Base-by-base conservation (phyloP, 2,797 vertebrate genomes). In the Phataginus tricuspis region DNA sequence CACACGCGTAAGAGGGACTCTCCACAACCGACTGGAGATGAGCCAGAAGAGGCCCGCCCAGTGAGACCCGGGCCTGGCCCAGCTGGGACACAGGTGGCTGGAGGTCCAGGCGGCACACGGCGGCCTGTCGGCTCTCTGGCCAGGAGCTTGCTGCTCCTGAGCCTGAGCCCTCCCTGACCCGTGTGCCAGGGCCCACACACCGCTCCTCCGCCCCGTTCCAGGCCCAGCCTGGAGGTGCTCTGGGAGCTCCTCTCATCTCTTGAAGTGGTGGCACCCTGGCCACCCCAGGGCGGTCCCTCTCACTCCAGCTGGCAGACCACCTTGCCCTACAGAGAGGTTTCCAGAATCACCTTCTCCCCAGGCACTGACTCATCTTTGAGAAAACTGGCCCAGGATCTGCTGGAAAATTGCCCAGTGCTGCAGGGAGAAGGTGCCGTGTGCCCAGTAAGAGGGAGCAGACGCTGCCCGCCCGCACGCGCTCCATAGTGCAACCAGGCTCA, bases 321-420 rank as follows among this genome's bases (percentile, higher is more conserved):
- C 13, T 64, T 83, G 69, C 11, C 45, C 45, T 77, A 7, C 42
- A 69, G 45, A 75, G 74, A 72, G 34, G 45, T 37, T 84, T 79
- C 15, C 21, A 57, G 61, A 86, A 57, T 51, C 61, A 61, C 55
- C 19, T 92, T n/a, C 51, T 61, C 23, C 16, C 2, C 19, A 16
- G 23, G 27, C 6, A 61, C 63, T 89, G 61, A 8, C 42, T 51
- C 16, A 2, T 91, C 55, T 68, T 86, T 10, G 2, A 83, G 87
- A 64, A 92, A 86, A 53, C 5, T 29, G n/a, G 31, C 39, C 63
- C 72, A 13, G n/a, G 10, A 57, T 77, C 55, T 45, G 45, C 45
- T 45, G 45, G 45, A 45, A 45, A 45, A 45, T 11, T 45, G 45
- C 63, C 68, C 19, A 6, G 0, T 0, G 0, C 57, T 39, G 13